These are phyloP conservation scores for Tokudaia tokunoshimensis DNA, from an alignment of 2,797 vertebrate species.

Conservation along the genomic window DNA sequence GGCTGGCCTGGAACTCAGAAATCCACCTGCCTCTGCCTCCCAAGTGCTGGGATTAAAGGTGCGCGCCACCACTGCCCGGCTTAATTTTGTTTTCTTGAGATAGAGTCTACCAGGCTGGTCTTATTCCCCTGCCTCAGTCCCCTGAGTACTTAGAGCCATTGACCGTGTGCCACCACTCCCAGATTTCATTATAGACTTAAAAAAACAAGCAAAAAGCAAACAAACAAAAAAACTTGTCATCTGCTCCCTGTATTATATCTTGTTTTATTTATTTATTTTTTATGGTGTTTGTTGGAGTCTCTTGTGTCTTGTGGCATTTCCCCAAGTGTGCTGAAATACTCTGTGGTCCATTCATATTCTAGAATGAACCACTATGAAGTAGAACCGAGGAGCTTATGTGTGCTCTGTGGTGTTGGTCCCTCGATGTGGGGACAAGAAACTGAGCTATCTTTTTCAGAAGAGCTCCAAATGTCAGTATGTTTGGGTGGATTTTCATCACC, in stretches of 20 bases:
- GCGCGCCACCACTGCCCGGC: no score
- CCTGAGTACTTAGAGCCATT: background rate
- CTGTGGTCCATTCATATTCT: background rate
- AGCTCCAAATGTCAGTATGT: no score
- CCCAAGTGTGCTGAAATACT: background rate
- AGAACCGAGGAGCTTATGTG: background rate
- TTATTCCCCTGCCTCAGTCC: background rate
- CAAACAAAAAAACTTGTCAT: background rate
- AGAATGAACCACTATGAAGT: background rate
- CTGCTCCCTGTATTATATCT: background rate
- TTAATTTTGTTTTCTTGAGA: background rate
- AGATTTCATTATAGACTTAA: background rate
- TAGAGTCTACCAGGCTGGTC: background rate
- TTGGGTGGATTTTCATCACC: background rate
- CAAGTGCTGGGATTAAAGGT: no score
- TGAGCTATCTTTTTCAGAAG: background rate
- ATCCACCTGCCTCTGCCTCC: no score
- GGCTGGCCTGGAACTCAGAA: no score
- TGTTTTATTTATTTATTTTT: conserved; percentile 19
- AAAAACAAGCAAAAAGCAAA: no score
- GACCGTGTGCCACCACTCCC: background rate
- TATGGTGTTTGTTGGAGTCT: background rate
- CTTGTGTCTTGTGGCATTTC: background rate
- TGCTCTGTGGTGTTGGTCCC: background rate
- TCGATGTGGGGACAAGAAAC: background rate